Base-by-base conservation (phyloP, 2,888 invertebrate genomes). In the Dynastes grantii region DNA sequence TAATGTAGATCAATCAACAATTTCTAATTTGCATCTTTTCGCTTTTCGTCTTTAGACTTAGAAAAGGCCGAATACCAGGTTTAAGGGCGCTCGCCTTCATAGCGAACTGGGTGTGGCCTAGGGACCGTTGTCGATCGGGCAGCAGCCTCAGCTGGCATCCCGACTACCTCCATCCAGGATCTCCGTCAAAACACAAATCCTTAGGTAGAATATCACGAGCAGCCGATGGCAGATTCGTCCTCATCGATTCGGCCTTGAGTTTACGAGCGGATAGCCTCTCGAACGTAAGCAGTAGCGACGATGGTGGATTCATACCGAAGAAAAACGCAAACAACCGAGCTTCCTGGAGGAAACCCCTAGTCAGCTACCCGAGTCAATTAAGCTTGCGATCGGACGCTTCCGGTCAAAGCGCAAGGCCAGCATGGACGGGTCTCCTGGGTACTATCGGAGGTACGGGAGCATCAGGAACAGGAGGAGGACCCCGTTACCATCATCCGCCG, bases 61-160 rank as follows among this genome's bases (percentile, higher is more conserved):
- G 95, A 94, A 94, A 95, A 94, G 93, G 95, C 95, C 92, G 96
- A 96, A 94, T 96, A 96, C 95, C 96, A 95, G 94, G 96, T 96
- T 90, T 96, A 93, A 94, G 92, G 90, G 92, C 94, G 85, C 90
- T 93, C 85, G 91, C 92, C 82, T 92, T 93, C 89, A 90, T 93
- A 85, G 89, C 92, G 84, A 94, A 94, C 89, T 94, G 94, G 94
- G 92, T 94, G 87, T 94, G 94, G 94, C 94, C 94, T 86, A 91
- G 92, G 86, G 93, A 94, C 87, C 93, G 94, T 80, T 94, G 94
- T 85, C 90, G 89, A 82, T 90, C 90, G 82, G 91, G 90, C 81
- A 83, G 87, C 85, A 84, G 89, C 82, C 84, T 87, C 61, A 88
- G 87, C 82, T 89, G 88, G 89, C 87, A 88, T 82, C 88, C 89